Percentiles rank a stretch among this genome's conserved stretches.
These are phyloP conservation scores for Plecturocebus donacophilus DNA, from an alignment of 2,113 vertebrate genomes.

Conservation along the genomic window DNA sequence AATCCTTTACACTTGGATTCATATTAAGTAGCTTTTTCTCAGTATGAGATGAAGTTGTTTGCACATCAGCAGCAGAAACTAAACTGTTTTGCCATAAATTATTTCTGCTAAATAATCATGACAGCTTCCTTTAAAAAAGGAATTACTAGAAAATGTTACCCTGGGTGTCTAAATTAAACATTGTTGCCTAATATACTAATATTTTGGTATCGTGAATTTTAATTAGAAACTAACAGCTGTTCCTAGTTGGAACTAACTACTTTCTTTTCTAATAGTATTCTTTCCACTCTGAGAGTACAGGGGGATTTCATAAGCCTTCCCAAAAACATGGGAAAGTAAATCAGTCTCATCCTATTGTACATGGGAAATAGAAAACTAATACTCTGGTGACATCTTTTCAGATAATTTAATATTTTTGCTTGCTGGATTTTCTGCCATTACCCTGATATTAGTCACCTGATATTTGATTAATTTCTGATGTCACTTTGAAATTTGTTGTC, in stretches of 20 bases:
- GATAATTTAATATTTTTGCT: neutral
- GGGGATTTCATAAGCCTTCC: slow-evolving; percentile 54
- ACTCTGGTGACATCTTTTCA: neutral
- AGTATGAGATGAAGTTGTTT: slow-evolving; percentile 78
- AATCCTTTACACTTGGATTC: slow-evolving; percentile 69
- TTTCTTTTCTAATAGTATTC: slow-evolving; percentile 63
- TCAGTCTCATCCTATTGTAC: neutral
- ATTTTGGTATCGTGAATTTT: slow-evolving; percentile 82
- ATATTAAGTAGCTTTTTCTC: slow-evolving; percentile 69
- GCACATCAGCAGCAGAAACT: slow-evolving; percentile 77
- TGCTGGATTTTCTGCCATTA: neutral
- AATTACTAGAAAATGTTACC: slow-evolving; percentile 63
- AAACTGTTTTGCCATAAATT: slow-evolving; percentile 81
- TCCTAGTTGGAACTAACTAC: slow-evolving; percentile 71
- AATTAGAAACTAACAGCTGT: slow-evolving; percentile 84
- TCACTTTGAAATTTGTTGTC: slow-evolving; percentile 20
- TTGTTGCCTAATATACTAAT: slow-evolving; percentile 82
- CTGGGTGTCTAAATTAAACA: slow-evolving; percentile 61
- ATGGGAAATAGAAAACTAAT: slow-evolving; percentile 25
- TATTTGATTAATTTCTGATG: neutral
- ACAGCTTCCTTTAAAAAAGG: slow-evolving; percentile 66
- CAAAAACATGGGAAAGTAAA: neutral
- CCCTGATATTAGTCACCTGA: neutral
- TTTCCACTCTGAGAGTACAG: slow-evolving; percentile 45
- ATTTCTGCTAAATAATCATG: slow-evolving; percentile 73